Base-by-base conservation (phyloP, 1,140 invertebrate species). In the Aphelinus certus region DNA sequence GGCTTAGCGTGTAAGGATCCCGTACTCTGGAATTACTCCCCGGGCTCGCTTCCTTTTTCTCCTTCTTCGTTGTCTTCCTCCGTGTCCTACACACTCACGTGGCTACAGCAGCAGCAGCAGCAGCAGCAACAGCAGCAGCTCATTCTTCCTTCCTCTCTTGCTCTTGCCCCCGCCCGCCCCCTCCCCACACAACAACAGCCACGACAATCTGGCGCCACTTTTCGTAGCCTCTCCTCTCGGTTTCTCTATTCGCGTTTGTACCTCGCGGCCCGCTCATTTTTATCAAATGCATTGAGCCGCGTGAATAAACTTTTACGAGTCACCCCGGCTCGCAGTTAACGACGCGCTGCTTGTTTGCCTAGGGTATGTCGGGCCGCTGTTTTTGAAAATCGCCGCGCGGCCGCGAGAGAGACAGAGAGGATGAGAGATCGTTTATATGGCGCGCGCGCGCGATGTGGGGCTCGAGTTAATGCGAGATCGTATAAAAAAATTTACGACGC, bases 141-240 rank as follows among this genome's bases (percentile, higher is more conserved):
- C 57, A 61, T 46, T 53, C 51, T 53, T 53, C 51, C 51, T 55
- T 43, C 72, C 58, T 68, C 55, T 60, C 56, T 73, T 45, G 47
- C 62, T 47, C 71, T 67, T 47, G 26, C 53, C 53, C 47, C 6
- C 0, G 51, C 51, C 4, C 51, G 51, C 51, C 51, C 51, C 66
- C 67, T 62, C n/a, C 57, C 51, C 0, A 26, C 26, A 26, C 26
- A 26, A 26, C 26, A 26, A 47, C 64, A 56, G 56, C 60, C 76
- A 77, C 82, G 83, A 83, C 84, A 82, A 81, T 76, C 81, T 81
- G 85, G 85, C 85, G 85, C 84, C 84, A 83, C 80, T 79, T 77
- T 79, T 79, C 78, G 70, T 66, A 75, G 76, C 75, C 43, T 79
- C 79, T 80, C 79, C 74, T 72, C 67, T 71, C 73, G 51, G 4